Evolutionary conservation across 1,140 invertebrate species (phyloP), one percentile per base, ranked within the genome.

Genomic region (Macrostomum lignano): DNA sequence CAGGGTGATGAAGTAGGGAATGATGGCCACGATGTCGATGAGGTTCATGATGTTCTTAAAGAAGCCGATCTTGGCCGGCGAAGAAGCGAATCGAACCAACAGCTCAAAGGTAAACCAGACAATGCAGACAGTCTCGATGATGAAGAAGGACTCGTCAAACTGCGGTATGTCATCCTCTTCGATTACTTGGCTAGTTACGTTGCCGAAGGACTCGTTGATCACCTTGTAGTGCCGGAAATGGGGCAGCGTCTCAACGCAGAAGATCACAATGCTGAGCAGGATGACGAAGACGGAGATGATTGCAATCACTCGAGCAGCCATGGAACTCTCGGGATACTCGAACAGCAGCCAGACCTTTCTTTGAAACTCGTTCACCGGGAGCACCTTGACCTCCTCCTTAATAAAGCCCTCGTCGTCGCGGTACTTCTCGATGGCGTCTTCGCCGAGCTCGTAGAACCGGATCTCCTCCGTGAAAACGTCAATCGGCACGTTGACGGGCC

Each of bases 251-350:
- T 98, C 88, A 62, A 94, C 67, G 65, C 88, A 98, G 67, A 98
- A 96, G 59, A 93, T 94, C 56, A 96, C 81, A 63, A 96, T 96
- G 47, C 86, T 94, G 42, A 96, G 69, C 19, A 58, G 42, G 61
- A 98, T 98, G 53, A 98, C 81, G 64, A 88, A 74, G 48, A 98
- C 84, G 47, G 86, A 94, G 57, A 96, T 88, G 63, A 96, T 93
- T 55, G 91, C 91, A 58, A 96, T 79, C 44, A 94, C 73, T 46
- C 88, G 70, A 45, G 91, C 91, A 47, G 78, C 77, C 61, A 91
- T 81, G 47, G 86, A 94, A 62, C 79, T 88, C 67, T 98, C 88
- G 40, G 88, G 86, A 65, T 93, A 93, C 65, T 96, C 86, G 67
- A 96, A 93, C 49, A 94, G 65, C 60, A 94, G 65, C 88, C 88